Conservation (phyloP, 2,888 invertebrate genomes). For the Diarsia dahlii region DNA sequence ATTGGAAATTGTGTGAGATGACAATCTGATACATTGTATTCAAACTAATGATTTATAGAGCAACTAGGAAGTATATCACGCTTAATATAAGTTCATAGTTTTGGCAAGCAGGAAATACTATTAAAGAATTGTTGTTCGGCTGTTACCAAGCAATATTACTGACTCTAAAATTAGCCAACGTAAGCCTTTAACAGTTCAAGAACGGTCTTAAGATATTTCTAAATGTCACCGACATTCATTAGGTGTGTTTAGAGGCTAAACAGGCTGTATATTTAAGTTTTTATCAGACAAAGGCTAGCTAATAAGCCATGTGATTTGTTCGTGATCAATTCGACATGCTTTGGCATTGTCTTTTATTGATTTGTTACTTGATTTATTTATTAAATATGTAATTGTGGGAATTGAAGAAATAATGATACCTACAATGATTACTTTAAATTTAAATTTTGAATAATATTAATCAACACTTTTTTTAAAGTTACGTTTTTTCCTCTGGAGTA, state of each 20-base stretch:
- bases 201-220: conserved; percentile 54
- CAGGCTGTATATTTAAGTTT: conserved; percentile 40
- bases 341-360: conserved; percentile 42
- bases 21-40: conserved; percentile 12
- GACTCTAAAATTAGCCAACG: conserved; percentile 36
- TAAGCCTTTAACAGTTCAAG: conserved; percentile 46
- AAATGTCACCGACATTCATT: conserved; percentile 61
- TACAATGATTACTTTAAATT: too few species aligned
- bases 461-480: not conserved
- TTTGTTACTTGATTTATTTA: conserved; percentile 31
- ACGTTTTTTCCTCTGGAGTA: conserved; percentile 2
- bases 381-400: not conserved
- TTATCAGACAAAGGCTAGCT: conserved; percentile 45
- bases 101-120: conserved; percentile 49
- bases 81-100: conserved; percentile 24
- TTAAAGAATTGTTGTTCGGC: conserved; percentile 6
- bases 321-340: conserved; percentile 54
- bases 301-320: conserved; percentile 50
- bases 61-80: conserved; percentile 39
- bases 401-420: not conserved
- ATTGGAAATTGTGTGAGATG: conserved; percentile 15
- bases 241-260: conserved; percentile 55
- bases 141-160: conserved; percentile 25
- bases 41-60: conserved; percentile 30
- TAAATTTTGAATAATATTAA: not conserved